Evolutionary conservation across 1,140 invertebrate genomes (phyloP), one percentile per base, ranked within the genome.

Genomic region (Zelostemma sp.): DNA sequence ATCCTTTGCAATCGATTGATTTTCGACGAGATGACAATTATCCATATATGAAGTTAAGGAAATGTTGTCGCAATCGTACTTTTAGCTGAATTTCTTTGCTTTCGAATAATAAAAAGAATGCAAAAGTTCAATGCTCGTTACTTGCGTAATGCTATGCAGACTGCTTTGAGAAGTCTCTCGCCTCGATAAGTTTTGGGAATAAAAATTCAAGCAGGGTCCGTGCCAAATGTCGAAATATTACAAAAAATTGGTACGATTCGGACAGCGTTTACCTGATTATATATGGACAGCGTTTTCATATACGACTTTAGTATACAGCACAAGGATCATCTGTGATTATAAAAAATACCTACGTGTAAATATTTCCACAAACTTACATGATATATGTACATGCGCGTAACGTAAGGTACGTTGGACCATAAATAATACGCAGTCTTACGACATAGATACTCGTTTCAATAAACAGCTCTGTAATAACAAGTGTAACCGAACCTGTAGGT

Each of bases 301-400:
- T 68, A 68, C 54, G 62, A 73, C 47, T 59, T 65, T 73, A 73
- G 65, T 54, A 65, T 68, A 66, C 65, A 73, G 64, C 70, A 72
- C 70, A 72, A 72, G 70, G 63, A 68, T 72, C 70, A 72, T 72
- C 70, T 72, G 70, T 72, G 70, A 72, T 72, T 72, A 72, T 62
- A 68, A 35, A 35, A 35, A 35, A 72, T 65, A 65, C 65, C 70
- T 72, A 72, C 61, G 55, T 72, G 70, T 72, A 72, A 72, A 72
- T 72, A 72, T 68, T 68, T 72, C 65, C 70, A 68, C 69, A 61
- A 71, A 66, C 55, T 64, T 72, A 67, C 62, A 57, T 61, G 51
- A 65, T 69, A 58, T 53, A 40, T 68, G 64, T 68, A 68, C 68
- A 65, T 68, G 61, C 61, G 64, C 61, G 65, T 72, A 72, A 72